A percentile compares a stretch with the other conserved stretches of the same genome.
Conservation (phyloP, 2,113 vertebrate genomes). For the Rhinopomastus cyanomelas region DNA sequence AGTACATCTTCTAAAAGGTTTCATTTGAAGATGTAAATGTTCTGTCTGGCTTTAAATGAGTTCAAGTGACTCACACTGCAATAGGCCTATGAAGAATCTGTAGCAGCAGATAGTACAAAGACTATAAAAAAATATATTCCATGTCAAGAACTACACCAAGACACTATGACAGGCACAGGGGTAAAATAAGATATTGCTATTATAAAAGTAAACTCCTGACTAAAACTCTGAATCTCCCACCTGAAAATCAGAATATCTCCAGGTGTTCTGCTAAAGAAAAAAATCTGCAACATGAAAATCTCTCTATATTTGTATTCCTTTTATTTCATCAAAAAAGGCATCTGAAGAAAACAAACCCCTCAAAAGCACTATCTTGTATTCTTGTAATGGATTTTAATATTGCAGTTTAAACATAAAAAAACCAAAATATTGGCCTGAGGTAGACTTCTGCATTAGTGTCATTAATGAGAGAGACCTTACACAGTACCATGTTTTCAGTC, state of each 20-base stretch:
- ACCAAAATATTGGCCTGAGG: not conserved
- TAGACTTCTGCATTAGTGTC: not conserved
- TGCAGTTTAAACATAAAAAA: not conserved
- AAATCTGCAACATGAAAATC: not conserved
- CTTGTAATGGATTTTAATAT: not conserved
- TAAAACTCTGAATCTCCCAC: not conserved
- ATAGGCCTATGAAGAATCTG: not conserved
- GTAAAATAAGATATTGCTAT: not conserved
- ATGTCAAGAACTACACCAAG: not conserved
- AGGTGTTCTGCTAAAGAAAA: not conserved
- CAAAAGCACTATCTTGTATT: not conserved
- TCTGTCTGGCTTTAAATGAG: not conserved
- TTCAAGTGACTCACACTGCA: not conserved
- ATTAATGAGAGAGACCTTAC: not conserved
- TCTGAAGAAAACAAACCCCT: fast-evolving
- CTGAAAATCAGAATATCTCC: not conserved
- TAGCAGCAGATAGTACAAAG: not conserved
- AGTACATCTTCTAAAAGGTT: not conserved
- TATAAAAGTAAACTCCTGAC: not conserved
- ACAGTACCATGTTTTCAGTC: not conserved
- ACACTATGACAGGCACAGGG: not conserved
- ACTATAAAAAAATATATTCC: not conserved
- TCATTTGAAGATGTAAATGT: not conserved
- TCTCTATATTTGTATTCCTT: not conserved
- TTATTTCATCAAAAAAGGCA: not conserved